Base-by-base conservation (phyloP, 2,888 invertebrate species). In the Drosophila helvetica region DNA sequence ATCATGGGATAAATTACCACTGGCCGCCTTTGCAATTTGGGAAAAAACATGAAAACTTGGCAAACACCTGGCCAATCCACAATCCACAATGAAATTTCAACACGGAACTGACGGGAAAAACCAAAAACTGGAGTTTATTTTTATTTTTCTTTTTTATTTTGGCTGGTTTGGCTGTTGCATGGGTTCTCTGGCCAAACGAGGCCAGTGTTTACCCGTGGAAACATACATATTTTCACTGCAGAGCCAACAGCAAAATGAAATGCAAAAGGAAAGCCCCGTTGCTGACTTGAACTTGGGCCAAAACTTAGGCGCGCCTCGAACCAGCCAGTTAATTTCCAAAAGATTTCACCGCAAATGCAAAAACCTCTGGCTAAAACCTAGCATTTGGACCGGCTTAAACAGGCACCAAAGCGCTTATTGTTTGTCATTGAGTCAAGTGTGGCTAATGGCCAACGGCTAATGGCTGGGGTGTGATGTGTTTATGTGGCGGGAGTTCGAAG, bases 321-420 rank as follows among this genome's bases (percentile, higher is more conserved):
- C 5, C 22, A 22, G 30, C 17, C 22, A 19, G 54, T 19, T 18
- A 51, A 69, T 64, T 66, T 65, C 56, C 74, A 60, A 70, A 30
- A 88, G 79, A 85, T 85, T 85, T 85, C 85, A 88, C 88, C 88
- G 61, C 56, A 58, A 52, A 55, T 57, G 71, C 65, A 71, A 67
- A 73, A 42, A 77, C 52, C 62, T 60, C 65, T 71, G 62, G 54
- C 53, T 55, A 59, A 66, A 69, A 38, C 51, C 56, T 0, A 22
- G 22, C 22, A 5, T 22, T 22, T 22, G 22, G 22, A 22, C 22
- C 61, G n/a, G 55, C 56, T 46, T 46, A 18, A 38, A n/a, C 38
- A 38, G 12, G 18, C 19, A n/a, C 27, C 65, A 33, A 45, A 30
- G 17, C 42, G 22, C 25, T 52, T 58, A 52, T 64, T 55, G 60